A percentile compares a stretch with the other conserved stretches of the same genome.
phyloP scores from a whole-genome alignment of 2,113 vertebrate genomes.

The Damaliscus lunatus region DNA sequence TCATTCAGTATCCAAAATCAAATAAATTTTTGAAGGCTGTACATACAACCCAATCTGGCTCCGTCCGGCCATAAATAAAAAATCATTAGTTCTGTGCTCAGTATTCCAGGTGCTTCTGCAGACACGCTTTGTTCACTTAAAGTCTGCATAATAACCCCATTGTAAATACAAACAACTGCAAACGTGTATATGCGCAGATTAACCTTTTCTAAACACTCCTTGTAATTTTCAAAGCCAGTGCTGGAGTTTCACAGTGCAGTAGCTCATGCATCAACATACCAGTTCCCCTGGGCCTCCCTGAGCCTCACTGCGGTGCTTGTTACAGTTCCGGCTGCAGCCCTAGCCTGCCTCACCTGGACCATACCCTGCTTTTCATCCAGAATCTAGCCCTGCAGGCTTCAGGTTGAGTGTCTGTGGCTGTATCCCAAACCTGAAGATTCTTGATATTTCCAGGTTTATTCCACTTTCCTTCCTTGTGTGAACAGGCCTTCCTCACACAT shows the following conservation, averaged over 20 bases:
- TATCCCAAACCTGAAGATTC: conserved; percentile 26
- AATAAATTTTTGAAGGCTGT: conserved; percentile 31
- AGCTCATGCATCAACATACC: conserved; percentile 66
- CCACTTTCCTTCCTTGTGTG: neutral
- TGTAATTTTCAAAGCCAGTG: conserved; percentile 78
- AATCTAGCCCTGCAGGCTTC: neutral
- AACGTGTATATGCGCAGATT: conserved; percentile 79
- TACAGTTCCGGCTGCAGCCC: neutral
- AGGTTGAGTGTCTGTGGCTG: neutral
- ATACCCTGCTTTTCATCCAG: neutral
- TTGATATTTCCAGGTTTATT: conserved; percentile 10
- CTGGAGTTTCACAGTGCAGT: conserved; percentile 73
- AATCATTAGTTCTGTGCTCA: conserved; percentile 78
- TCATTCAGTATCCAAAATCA: conserved; percentile 47
- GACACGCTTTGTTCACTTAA: conserved; percentile 78
- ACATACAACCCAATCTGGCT: conserved; percentile 35
- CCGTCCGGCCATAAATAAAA: conserved; percentile 71
- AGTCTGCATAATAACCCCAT: conserved; percentile 79
- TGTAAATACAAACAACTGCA: conserved; percentile 83
- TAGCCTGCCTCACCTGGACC: neutral
- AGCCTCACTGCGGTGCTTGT: neutral
- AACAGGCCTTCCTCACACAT: conserved; percentile 10
- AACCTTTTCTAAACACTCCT: conserved; percentile 79
- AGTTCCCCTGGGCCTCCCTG: neutral
- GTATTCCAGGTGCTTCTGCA: conserved; percentile 77